Base-by-base conservation (phyloP, 2,888 invertebrate genomes). In the Craniophora ligustri region DNA sequence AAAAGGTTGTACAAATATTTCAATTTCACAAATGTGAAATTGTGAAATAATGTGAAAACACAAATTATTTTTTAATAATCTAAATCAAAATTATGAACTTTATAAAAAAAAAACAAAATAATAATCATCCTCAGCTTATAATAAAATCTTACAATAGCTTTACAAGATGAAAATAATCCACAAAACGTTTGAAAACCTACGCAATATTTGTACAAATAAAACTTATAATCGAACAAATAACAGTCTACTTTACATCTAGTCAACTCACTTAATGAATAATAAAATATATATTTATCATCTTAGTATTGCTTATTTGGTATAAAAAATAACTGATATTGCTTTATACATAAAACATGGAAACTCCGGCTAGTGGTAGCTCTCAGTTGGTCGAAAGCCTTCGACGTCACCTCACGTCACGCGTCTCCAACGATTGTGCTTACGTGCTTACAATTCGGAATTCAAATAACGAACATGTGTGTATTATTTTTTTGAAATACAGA, bases 371-470 rank as follows among this genome's bases (percentile, higher is more conserved):
- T 53, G 16, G 53, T 61, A 30, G 39, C 34, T 42, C 38, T 61
- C 65, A 68, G 68, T 68, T 26, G 50, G 32, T 49, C 44, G 23
- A 19, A 10, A 47, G 28, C 42, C 32, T 31, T 36, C 36, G 44
- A 16, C 40, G 30, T 4, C 1, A 14, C 6, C 11, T 1, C 45
- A 65, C 67, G 67, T 44, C 28, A 7, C 28, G 41, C 14, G 5
- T 8, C 10, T 15, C 28, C 3, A 14, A 30, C 11, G 1, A 14
- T 28, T 26, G 13, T 45, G 34, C 48, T 54, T 53, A 32, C 39
- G 57, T 21, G 32, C 30, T 21, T 36, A 38, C 48, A 23, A 49
- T 34, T 50, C 47, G 14, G 13, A 47, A 39, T 35, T 64, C 10
- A 26, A 53, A 59, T 42, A 2, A 13, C 39, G 23, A 23, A 4